Conservation (phyloP, 2,888 invertebrate species). For the Anarsia innoxiella region DNA sequence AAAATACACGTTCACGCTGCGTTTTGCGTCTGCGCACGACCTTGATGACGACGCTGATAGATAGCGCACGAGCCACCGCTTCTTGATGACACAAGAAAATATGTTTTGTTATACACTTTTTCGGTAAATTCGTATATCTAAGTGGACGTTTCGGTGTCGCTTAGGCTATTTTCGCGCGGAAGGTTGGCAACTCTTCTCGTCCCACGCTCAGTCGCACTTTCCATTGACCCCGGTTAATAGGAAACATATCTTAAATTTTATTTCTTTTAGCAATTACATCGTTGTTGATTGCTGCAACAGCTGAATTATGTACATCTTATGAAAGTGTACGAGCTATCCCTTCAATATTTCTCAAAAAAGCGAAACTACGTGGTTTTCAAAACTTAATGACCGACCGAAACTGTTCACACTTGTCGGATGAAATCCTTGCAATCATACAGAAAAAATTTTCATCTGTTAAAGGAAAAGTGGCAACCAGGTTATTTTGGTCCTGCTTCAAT, state of each 20-base stretch:
- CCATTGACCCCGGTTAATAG: conserved; percentile 4
- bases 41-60: conserved; percentile 60
- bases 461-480: too few relatives aligned
- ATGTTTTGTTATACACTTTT: conserved; percentile 15
- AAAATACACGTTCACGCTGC: conserved; percentile 38
- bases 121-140: conserved; percentile 12
- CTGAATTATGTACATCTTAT: too few relatives aligned
- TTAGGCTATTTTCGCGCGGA: not conserved
- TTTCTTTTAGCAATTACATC: too few relatives aligned
- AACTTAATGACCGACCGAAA: not conserved
- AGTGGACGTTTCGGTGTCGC: conserved; percentile 13
- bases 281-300: too few relatives aligned
- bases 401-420: too few relatives aligned
- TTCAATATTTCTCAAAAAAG: not conserved
- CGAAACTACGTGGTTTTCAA: not conserved
- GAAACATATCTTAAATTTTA: not conserved
- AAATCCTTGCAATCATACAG: too few relatives aligned
- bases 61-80: conserved; percentile 26
- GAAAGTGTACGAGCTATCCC: not conserved
- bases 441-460: too few relatives aligned
- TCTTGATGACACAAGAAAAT: conserved; percentile 12
- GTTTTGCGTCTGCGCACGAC: conserved; percentile 34
- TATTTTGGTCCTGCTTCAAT: too few relatives aligned
- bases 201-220: conserved; percentile 2
- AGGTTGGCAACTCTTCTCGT: conserved; percentile 6